Evolutionary conservation across 2,113 vertebrate species (phyloP).

Genomic region (Tupaia tana): DNA sequence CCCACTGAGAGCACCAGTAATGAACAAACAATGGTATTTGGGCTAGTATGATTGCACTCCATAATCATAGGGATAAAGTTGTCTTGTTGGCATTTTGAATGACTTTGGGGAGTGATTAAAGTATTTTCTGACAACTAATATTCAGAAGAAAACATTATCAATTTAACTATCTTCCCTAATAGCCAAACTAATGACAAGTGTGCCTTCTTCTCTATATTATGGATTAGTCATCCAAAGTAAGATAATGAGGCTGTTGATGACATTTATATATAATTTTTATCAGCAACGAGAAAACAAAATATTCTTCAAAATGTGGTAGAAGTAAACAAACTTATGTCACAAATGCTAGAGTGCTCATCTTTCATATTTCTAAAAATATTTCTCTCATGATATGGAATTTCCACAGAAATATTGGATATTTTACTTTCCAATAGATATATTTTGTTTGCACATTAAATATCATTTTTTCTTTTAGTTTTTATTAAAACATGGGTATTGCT

Average conservation of each 20-base stretch:
- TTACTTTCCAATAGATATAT: neutral
- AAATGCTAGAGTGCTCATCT: neutral
- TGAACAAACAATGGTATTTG: conserved; percentile 36
- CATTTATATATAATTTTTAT: conserved; percentile 61
- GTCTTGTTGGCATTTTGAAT: conserved; percentile 57
- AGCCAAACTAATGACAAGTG: neutral
- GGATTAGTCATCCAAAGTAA: conserved; percentile 46
- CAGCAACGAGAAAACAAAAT: conserved; percentile 9
- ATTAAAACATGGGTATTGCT: conserved; percentile 29
- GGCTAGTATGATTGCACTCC: conserved; percentile 7
- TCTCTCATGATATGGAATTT: neutral
- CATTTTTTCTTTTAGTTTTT: neutral
- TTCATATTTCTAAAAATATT: neutral
- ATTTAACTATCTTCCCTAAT: conserved; percentile 13
- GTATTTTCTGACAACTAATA: conserved; percentile 59
- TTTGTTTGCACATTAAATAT: conserved; percentile 9
- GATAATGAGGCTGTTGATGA: conserved; percentile 1
- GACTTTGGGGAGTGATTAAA: neutral
- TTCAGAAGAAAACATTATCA: conserved; percentile 13
- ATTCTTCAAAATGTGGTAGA: conserved; percentile 34
- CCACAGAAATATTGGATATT: neutral
- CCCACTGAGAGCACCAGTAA: conserved; percentile 50
- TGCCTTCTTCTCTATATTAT: conserved; percentile 19
- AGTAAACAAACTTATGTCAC: neutral
- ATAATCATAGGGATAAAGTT: conserved; percentile 33